These are phyloP conservation scores for Hydrozoanthus tunicans DNA, from an alignment of 64 coral and sea anemone species.

Conservation along the genomic window DNA sequence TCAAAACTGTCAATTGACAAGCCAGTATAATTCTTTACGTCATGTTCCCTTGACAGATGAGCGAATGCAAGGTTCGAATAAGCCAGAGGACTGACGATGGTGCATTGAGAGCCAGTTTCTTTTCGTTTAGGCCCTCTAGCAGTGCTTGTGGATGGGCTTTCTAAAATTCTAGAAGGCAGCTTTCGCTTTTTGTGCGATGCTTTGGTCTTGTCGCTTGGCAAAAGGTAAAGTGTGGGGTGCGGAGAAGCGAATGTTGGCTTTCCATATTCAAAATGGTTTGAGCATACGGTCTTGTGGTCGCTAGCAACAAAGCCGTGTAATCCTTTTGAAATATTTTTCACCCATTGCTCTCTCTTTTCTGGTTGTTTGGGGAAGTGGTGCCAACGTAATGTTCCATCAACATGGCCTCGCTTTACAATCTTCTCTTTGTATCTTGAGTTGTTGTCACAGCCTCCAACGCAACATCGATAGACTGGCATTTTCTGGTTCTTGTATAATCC, in stretches of 20 bases:
- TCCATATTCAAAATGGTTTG: slow-evolving; percentile 43
- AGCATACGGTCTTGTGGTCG: slow-evolving; percentile 15
- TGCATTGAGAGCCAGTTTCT: neutral
- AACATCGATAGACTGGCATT: slow-evolving; percentile 36
- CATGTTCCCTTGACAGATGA: no score
- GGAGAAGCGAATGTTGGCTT: slow-evolving; percentile 3
- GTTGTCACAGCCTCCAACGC: slow-evolving; percentile 48
- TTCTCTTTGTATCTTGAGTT: neutral
- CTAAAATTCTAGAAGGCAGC: no score
- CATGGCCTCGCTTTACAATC: slow-evolving; percentile 16
- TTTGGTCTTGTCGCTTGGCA: slow-evolving; percentile 11
- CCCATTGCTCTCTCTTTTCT: slow-evolving; percentile 32
- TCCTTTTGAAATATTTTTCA: slow-evolving; percentile 38
- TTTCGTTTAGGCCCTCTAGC: neutral
- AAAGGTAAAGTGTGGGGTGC: slow-evolving; percentile 51
- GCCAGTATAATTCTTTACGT: neutral
- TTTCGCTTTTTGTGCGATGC: slow-evolving; percentile 38
- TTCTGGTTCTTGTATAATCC: neutral
- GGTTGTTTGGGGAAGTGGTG: slow-evolving; percentile 9
- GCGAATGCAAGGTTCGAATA: neutral
- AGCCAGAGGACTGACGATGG: neutral
- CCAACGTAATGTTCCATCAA: neutral
- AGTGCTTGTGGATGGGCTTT: no score
- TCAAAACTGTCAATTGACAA: no score
- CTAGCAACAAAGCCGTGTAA: slow-evolving; percentile 5